Base-by-base conservation (phyloP, 2,888 invertebrate genomes). In the Nesidiocoris tenuis region DNA sequence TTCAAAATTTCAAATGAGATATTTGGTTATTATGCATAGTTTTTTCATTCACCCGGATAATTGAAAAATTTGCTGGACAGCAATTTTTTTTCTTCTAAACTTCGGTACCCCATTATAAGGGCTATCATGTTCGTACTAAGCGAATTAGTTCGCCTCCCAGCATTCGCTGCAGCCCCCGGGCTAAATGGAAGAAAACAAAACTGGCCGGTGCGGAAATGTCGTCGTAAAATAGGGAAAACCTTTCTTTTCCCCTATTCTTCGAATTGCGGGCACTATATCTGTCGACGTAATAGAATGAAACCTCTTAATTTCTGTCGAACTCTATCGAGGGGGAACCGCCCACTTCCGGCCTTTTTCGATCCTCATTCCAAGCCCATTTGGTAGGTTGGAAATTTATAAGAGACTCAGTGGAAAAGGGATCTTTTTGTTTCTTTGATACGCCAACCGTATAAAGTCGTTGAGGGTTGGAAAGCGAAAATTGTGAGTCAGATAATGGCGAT, bases 211-310 rank as follows among this genome's bases (percentile, higher is more conserved):
- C 3, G 39, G 39, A 39, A 39, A 39, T 39, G 39, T 39, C 39
- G 39, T 39, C 39, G 12, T 39, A 39, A 39, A 39, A 39, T 39
- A 39, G 39, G 39, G 12, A 7, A 59, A 59, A 59, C 59, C 61
- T 61, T 61, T 19, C 19, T 61, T 19, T 59, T 59, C 59, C 61
- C 19, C 61, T 7, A 19, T 61, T 61, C 22, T 18, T 61, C 19
- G 21, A 61, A 1, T 7, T 7, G 19, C 9, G 19, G 19, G 12
- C 22, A 19, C 61, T 18, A 21, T 59, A 59, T 18, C 17, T 17
- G 18, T 18, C 59, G 19, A 59, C 59, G 19, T 18, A 59, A 59
- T 59, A 17, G 19, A 59, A 59, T 17, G 59, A 59, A 18, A 59
- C 3, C 59, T 19, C 19, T 18, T 59, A 19, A 59, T 59, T 59